Conservation (phyloP, 35 echinoderm and acorn worm species). For the Chiridota heheva region DNA sequence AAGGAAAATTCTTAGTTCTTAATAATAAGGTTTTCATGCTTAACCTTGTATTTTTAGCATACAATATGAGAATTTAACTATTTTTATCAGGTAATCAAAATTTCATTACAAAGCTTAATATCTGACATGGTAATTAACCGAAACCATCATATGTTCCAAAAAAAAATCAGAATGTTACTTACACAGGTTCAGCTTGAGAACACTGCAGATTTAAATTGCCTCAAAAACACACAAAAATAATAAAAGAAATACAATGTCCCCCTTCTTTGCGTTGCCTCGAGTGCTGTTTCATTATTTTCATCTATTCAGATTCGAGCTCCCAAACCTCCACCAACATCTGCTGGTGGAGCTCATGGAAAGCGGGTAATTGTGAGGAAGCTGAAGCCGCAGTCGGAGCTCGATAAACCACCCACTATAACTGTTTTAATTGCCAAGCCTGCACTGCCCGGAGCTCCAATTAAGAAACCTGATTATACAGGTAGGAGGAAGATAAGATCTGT, state of each 20-base stretch:
- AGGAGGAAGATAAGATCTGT: not conserved
- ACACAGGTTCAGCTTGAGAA: too few species aligned
- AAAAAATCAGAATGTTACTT: too few species aligned
- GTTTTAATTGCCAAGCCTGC: constrained; percentile 93
- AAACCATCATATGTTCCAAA: too few species aligned
- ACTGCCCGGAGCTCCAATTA: constrained; percentile 71
- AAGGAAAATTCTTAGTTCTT: too few species aligned
- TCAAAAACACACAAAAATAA: not conserved
- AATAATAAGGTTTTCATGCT: too few species aligned
- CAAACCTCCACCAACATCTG: constrained; percentile 52
- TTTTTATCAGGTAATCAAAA: too few species aligned
- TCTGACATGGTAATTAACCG: too few species aligned
- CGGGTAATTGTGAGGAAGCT: constrained; percentile 72
- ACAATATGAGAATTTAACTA: too few species aligned
- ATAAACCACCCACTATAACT: constrained; percentile 58
- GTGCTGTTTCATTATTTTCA: not conserved
- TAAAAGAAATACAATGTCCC: too few species aligned
- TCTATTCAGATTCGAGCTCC: constrained; percentile 58
- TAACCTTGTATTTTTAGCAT: too few species aligned
- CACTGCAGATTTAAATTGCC: too few species aligned
- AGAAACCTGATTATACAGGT: constrained; percentile 69
- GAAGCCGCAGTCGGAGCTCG: constrained; percentile 79
- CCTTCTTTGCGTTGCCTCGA: not conserved
- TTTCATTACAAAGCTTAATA: too few species aligned
- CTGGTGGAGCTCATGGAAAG: constrained; percentile 24